These are phyloP conservation scores for Toxonevra muliebris DNA, from an alignment of 2,888 invertebrate genomes.

Conservation along the genomic window DNA sequence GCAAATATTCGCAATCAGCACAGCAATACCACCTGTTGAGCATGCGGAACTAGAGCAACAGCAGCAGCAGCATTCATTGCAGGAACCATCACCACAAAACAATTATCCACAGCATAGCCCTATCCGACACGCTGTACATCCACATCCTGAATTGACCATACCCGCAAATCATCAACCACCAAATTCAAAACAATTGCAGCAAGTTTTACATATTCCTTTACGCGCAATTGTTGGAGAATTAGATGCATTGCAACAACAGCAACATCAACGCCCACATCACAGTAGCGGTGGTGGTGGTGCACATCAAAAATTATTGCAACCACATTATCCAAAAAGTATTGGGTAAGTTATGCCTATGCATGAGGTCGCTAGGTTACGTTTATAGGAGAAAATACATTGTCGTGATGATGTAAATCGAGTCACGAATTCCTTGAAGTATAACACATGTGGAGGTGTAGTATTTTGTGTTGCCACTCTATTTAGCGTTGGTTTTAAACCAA, in stretches of 20 bases:
- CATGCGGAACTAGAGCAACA: constrained; percentile 18
- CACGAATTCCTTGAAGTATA: no score
- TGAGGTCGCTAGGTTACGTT: not conserved
- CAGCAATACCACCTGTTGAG: constrained; percentile 41
- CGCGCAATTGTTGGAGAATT: constrained; percentile 50
- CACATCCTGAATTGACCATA: constrained; percentile 41
- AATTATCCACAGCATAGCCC: constrained; percentile 50
- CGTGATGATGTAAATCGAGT: no score
- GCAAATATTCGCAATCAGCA: constrained; percentile 42
- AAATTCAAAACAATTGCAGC: constrained; percentile 42
- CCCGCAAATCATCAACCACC: constrained; percentile 43
- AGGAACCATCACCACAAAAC: constrained; percentile 22
- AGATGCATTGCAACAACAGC: constrained; percentile 44
- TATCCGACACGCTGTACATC: constrained; percentile 46
- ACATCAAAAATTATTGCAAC: constrained; percentile 17
- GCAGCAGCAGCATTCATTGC: constrained; percentile 35
- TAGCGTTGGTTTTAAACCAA: no score
- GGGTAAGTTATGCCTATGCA: not conserved
- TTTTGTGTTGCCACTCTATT: no score
- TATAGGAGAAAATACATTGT: constrained; percentile 12
- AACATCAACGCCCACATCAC: no score
- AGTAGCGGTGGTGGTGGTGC: not conserved
- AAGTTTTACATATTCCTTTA: constrained; percentile 56
- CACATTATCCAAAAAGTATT: constrained; percentile 20
- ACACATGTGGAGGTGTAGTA: no score